Conservation (phyloP, 1,140 invertebrate genomes). For the Oncopodura yosiiana region DNA sequence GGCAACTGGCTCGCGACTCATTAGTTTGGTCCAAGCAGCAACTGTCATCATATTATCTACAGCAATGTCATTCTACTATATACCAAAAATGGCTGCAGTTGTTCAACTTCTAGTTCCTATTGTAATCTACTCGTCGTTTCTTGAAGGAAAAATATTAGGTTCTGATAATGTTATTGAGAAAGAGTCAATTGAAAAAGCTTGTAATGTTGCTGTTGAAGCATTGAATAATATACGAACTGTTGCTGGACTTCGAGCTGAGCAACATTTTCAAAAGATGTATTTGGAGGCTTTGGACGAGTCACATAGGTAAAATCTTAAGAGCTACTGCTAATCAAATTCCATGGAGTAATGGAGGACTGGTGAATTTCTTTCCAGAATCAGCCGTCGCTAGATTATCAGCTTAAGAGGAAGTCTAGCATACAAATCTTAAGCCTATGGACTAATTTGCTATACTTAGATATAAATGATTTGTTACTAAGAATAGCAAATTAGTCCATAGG, state of each 20-base stretch:
- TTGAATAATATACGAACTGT: slow-evolving; percentile 50
- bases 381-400: no score
- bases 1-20: slow-evolving; percentile 63
- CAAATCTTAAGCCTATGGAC: no score
- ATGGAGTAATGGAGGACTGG: no score
- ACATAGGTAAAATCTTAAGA: slow-evolving; percentile 35
- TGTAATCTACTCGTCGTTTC: slow-evolving; percentile 38
- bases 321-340: no score
- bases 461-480: no score
- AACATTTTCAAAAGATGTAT: slow-evolving; percentile 41
- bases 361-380: no score
- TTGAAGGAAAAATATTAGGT: slow-evolving; percentile 25
- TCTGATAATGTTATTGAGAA: slow-evolving; percentile 39
- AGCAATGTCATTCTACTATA: slow-evolving; percentile 53
- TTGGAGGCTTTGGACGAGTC: slow-evolving; percentile 29
- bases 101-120: slow-evolving; percentile 53
- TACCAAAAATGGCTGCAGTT: slow-evolving; percentile 62
- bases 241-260: slow-evolving; percentile 43
- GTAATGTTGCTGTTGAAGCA: slow-evolving; percentile 43
- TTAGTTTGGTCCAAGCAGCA: slow-evolving; percentile 55
- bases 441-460: no score
- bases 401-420: no score
- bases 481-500: no score
- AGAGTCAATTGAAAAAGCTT: slow-evolving; percentile 35
- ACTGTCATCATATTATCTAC: slow-evolving; percentile 54